Evolutionary conservation across 2,888 invertebrate species (phyloP), one percentile per base, ranked within the genome.

Genomic region (Drosophila mimetica): DNA sequence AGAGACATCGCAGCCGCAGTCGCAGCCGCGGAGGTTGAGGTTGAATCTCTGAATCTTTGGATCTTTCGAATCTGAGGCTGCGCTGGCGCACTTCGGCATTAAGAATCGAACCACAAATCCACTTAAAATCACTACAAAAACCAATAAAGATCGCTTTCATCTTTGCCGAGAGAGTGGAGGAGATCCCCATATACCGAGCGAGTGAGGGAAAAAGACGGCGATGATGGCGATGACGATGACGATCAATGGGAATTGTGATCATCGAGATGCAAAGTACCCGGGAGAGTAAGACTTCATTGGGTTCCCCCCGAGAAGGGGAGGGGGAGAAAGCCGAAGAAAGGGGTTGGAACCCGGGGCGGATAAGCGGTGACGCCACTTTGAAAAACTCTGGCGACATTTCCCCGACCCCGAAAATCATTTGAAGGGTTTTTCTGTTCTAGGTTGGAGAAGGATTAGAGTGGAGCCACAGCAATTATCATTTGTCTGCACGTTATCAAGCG

Each of bases 381-480:
- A 87, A 82, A 82, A 76, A 75, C 58, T 57, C 71, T 50, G 74
- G 59, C 73, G 84, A 86, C 80, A 88, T 73, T 83, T 79, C 42
- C 51, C 47, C 50, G 39, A 18, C 28, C 18, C n/a, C 42, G 7
- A 42, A 14, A 25, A 13, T 20, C 51, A 32, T 13, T 44, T 54
- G 44, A 41, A 30, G 34, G 55, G 28, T 51, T 55, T 39, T 22
- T 42, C 13, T 18, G 44, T 16, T 32, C 18, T n/a, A 13, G 14
- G 51, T 59, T 50, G 47, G 53, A 50, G 60, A 78, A 70, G 86
- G 86, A 77, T 77, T 76, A 51, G 55, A 46, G 77, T 90, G 91
- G 90, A 90, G 91, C 90, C 91, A 85, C 71, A 74, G 76, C 90
- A 90, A 90, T 90, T 90, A 90, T 87, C 86, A 85, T 76, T 77